Conservation (phyloP, 2,113 vertebrate species). For the Platichthys flesus region DNA sequence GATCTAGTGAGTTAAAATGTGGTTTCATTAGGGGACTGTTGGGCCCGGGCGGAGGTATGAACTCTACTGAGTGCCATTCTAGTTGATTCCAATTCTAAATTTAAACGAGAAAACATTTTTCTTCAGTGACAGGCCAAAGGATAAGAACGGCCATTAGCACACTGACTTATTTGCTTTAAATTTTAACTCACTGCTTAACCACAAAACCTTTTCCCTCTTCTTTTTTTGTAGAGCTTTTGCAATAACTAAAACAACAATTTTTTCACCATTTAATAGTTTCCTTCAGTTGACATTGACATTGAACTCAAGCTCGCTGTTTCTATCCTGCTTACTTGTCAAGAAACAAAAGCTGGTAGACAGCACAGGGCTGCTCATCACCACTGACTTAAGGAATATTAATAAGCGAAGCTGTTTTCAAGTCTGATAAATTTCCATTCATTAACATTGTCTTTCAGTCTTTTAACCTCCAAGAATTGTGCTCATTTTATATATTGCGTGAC, state of each 20-base stretch:
- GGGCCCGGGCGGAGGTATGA: too few species aligned
- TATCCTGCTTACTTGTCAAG: not conserved
- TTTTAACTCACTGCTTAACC: not conserved
- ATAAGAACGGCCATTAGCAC: not conserved
- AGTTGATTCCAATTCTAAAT: not conserved
- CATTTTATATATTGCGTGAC: too few species aligned
- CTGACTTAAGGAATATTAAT: not conserved
- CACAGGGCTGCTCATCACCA: not conserved
- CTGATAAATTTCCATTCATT: not conserved
- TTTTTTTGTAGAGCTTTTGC: not conserved
- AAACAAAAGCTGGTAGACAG: not conserved
- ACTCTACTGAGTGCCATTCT: too few species aligned
- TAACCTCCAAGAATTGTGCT: too few species aligned
- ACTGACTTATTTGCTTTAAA: not conserved
- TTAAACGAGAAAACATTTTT: not conserved
- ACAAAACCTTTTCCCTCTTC: not conserved
- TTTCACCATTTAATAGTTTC: not conserved
- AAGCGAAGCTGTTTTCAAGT: not conserved
- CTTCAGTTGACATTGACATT: not conserved
- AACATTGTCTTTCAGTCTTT: too few species aligned
- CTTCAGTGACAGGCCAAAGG: not conserved
- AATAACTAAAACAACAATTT: not conserved
- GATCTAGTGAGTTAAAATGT: too few species aligned
- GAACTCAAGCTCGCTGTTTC: not conserved
- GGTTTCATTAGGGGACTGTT: too few species aligned